Percentiles rank a stretch among this genome's conserved stretches.
phyloP scores from a whole-genome alignment of 30 jellyfish, hydroid and myxozoan species.

The Hydra vulgaris region DNA sequence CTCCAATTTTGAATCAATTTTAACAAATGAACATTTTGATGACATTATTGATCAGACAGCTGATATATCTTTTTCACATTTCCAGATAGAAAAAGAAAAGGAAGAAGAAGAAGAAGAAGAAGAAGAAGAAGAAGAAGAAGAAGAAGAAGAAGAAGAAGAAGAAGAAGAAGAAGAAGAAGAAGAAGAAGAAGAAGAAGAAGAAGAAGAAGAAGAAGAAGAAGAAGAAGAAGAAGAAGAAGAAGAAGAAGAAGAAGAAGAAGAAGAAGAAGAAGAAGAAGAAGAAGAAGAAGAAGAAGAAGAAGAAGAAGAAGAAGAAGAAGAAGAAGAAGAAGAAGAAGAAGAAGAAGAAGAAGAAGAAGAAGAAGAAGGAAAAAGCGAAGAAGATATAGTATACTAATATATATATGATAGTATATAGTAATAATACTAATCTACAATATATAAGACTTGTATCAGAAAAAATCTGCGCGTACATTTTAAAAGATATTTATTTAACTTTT shows the following conservation, averaged over 20 bases:
- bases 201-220: background rate
- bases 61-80: no score
- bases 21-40: no score
- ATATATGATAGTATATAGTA: no score
- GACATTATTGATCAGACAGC: no score
- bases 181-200: constrained; percentile 3
- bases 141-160: background rate
- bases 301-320: background rate
- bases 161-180: constrained; percentile 2
- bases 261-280: no score
- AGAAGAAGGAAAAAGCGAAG: no score
- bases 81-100: background rate
- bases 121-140: background rate
- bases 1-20: no score
- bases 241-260: background rate
- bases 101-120: constrained; percentile 2
- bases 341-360: background rate
- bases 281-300: background rate
- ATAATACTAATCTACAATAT: no score
- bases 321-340: constrained; percentile 1
- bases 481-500: no score
- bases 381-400: no score
- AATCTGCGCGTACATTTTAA: no score
- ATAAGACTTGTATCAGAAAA: no score
- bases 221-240: constrained; percentile 2